phyloP scores from a whole-genome alignment of 2,888 invertebrate genomes.

The Thyatira batis region DNA sequence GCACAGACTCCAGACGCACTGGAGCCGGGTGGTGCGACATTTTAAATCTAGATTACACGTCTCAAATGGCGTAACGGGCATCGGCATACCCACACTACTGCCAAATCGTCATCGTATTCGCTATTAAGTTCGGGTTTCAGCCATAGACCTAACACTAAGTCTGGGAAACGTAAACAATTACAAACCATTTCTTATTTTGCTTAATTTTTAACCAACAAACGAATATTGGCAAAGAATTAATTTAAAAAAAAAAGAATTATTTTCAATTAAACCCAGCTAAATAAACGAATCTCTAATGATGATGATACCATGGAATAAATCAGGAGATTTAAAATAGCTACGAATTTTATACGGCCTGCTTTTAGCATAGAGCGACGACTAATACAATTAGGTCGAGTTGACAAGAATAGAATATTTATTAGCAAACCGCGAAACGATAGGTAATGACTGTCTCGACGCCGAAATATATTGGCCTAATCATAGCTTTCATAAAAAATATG shows the following conservation, averaged over 20 bases:
- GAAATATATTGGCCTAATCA: slow-evolving; percentile 8
- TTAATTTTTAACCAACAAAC: too few relatives aligned
- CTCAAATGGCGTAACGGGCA: neutral
- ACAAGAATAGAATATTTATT: slow-evolving; percentile 25
- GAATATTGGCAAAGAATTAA: too few relatives aligned
- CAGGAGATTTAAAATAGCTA: neutral
- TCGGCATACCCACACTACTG: neutral
- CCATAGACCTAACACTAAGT: neutral
- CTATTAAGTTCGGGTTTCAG: neutral
- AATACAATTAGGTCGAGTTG: slow-evolving; percentile 18
- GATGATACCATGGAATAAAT: neutral
- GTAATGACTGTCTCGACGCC: neutral
- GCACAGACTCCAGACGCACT: neutral
- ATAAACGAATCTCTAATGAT: neutral
- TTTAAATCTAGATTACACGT: neutral
- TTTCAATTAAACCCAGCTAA: neutral
- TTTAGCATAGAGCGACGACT: slow-evolving; percentile 14
- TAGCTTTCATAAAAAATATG: slow-evolving; percentile 14
- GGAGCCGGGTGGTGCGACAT: neutral
- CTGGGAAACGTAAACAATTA: neutral
- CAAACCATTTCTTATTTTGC: neutral
- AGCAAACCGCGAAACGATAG: slow-evolving; percentile 5
- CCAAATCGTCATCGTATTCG: neutral
- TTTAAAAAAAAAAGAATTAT: too few relatives aligned
- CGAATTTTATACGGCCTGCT: neutral